Evolutionary conservation across 1,140 invertebrate species (phyloP), one percentile per base, ranked within the genome.

Genomic region (Polypedilum pembai): DNA sequence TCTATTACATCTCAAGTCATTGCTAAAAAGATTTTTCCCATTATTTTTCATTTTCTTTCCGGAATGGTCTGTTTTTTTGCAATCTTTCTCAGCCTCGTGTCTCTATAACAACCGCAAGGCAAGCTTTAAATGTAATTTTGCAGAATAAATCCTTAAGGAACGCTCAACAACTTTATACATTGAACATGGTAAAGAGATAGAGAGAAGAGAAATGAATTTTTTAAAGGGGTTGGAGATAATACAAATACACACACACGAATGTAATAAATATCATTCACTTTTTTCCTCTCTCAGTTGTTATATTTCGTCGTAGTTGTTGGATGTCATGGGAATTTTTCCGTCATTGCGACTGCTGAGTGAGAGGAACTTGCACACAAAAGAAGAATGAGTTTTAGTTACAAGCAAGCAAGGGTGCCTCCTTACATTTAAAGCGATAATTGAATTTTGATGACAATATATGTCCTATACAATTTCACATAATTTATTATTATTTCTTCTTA

Each of bases 61-160:
- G 15, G 12, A 15, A 15, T 12, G 3, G n/a, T 56, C n/a, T 56
- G n/a, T 15, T 12, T 56, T 56, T n/a, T 15, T 56, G 1, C 15
- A 45, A 45, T 45, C 15, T 45, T 15, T 45, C 15, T 45, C 8
- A 56, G 8, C 45, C n/a, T 15, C 45, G 24, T 33, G 24, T 33
- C 5, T 33, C 24, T 33, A 33, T 56, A 56, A 4, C 45, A 56
- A 56, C 8, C 45, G 10, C 45, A 56, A 69, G 17, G 10, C 45
- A 56, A 69, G 17, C 65, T 21, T 69, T 21, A 69, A 69, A 69
- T 69, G 65, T 69, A 69, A 69, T 69, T 69, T 21, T 69, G 65
- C 18, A 18, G 17, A 69, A 69, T 69, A 69, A 69, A 69, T 69
- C 65, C 65, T 20, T 10, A 69, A 69, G 65, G 65, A 69, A 69